These are phyloP conservation scores for Brachylomia viminalis DNA, from an alignment of 2,888 invertebrate genomes.

Conservation along the genomic window DNA sequence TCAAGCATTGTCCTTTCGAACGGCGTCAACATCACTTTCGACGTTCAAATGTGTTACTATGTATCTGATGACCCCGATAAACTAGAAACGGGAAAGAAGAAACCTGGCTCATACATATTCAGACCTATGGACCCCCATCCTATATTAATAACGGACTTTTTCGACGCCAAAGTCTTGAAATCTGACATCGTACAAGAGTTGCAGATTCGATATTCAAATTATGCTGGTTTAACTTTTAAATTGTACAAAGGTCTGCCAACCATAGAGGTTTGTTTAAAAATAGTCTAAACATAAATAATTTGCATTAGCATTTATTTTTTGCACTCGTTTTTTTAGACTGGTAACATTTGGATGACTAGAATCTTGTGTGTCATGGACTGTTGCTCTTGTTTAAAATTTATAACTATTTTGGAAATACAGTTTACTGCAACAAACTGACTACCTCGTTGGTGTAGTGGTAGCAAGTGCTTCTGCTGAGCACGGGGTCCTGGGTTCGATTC, in stretches of 20 bases:
- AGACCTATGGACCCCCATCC: constrained; percentile 85
- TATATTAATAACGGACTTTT: constrained; percentile 61
- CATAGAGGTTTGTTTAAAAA: constrained; percentile 87
- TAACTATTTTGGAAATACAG: no score
- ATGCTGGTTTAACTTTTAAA: constrained; percentile 94
- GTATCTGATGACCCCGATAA: constrained; percentile 92
- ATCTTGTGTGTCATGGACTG: background rate
- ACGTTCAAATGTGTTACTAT: constrained; percentile 93
- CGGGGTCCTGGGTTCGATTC: no score
- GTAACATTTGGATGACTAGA: background rate
- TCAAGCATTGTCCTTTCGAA: constrained; percentile 87
- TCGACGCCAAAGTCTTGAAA: constrained; percentile 72
- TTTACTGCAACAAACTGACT: no score
- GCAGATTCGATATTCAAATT: constrained; percentile 90
- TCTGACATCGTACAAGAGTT: constrained; percentile 94
- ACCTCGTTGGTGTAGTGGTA: no score
- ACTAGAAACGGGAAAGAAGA: constrained; percentile 86
- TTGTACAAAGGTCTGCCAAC: constrained; percentile 91
- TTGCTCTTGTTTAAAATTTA: no score
- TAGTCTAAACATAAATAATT: background rate
- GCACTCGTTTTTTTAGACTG: background rate
- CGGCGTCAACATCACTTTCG: constrained; percentile 74
- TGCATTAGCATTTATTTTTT: background rate
- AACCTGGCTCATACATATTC: constrained; percentile 97
- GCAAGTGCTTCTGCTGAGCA: no score